Percentiles rank a stretch among this genome's conserved stretches.
phyloP scores from a whole-genome alignment of 1,140 invertebrate species.

The Drosophila murphyi region DNA sequence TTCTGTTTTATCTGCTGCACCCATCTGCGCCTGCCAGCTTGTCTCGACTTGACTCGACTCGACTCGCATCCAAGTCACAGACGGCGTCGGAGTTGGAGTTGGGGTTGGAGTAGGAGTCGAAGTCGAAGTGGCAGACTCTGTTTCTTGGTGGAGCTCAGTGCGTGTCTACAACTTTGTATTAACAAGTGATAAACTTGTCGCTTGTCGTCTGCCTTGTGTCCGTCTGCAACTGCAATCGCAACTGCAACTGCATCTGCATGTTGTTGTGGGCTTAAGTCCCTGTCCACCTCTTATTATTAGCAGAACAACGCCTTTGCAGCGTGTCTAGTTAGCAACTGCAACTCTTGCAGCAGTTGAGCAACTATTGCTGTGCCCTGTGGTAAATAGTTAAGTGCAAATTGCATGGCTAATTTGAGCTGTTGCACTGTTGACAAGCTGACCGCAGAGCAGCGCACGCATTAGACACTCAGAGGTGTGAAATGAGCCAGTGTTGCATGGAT shows the following conservation, averaged over 20 bases:
- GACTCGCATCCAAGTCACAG: conserved; percentile 12
- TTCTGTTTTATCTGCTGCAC: conserved; percentile 58
- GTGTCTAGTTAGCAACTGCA: conserved; percentile 10
- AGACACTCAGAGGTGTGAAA: conserved; percentile 36
- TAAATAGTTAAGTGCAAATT: conserved; percentile 79
- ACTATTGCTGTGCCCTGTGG: conserved; percentile 37
- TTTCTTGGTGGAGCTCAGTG: conserved; percentile 37
- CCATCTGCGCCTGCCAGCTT: conserved; percentile 70
- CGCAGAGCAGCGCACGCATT: conserved; percentile 24
- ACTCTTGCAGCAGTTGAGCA: neutral
- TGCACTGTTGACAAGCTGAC: conserved; percentile 59
- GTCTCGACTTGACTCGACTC: conserved; percentile 19
- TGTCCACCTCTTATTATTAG: conserved; percentile 16
- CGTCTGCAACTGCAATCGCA: conserved; percentile 1
- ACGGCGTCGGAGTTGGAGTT: too few species aligned
- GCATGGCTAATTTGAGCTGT: conserved; percentile 79
- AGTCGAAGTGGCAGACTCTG: neutral
- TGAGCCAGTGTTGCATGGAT: conserved; percentile 13
- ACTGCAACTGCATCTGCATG: conserved; percentile 4
- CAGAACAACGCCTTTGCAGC: conserved; percentile 48
- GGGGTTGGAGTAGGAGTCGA: neutral
- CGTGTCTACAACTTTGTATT: conserved; percentile 56
- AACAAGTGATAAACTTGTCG: conserved; percentile 78
- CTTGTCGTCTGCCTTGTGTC: conserved; percentile 57
- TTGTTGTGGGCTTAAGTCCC: conserved; percentile 63